These are phyloP conservation scores for Rhadina sibilatrix DNA, from an alignment of 2,113 vertebrate genomes.

Conservation along the genomic window DNA sequence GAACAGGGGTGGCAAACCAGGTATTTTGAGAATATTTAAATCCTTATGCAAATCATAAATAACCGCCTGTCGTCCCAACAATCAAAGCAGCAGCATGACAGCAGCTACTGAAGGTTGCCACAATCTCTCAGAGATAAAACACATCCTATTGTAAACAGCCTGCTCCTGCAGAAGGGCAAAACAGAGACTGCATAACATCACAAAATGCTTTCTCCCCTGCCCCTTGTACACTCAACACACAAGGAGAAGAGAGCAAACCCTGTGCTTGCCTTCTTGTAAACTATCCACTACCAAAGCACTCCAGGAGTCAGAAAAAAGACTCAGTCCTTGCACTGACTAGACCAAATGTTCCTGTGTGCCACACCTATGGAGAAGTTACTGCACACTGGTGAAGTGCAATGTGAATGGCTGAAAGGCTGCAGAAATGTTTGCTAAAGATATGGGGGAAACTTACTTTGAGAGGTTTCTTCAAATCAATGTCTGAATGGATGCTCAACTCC, in stretches of 20 bases:
- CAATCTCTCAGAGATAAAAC: not conserved
- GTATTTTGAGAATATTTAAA: not conserved
- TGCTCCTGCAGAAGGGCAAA: not conserved
- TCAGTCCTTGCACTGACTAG: not conserved
- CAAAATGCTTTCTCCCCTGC: not conserved
- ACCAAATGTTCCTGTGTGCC: not conserved
- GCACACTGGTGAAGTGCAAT: not conserved
- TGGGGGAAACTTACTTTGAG: conserved; percentile 82
- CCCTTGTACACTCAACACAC: not conserved
- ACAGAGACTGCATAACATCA: not conserved
- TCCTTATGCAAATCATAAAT: not conserved
- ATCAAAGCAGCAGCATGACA: not conserved
- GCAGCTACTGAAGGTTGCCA: not conserved
- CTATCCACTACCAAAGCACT: not conserved
- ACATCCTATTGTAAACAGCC: not conserved
- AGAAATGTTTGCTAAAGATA: not conserved
- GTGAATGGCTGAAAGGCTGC: not conserved
- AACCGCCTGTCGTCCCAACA: not conserved
- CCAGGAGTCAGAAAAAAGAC: not conserved
- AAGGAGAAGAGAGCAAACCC: not conserved
- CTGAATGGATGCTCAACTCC: conserved; percentile 94
- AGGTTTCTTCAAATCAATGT: conserved; percentile 95
- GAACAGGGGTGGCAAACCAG: not conserved
- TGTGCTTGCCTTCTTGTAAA: not conserved
- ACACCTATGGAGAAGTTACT: not conserved